Base-by-base conservation (phyloP, 2,797 vertebrate species). In the Salarias fasciatus region DNA sequence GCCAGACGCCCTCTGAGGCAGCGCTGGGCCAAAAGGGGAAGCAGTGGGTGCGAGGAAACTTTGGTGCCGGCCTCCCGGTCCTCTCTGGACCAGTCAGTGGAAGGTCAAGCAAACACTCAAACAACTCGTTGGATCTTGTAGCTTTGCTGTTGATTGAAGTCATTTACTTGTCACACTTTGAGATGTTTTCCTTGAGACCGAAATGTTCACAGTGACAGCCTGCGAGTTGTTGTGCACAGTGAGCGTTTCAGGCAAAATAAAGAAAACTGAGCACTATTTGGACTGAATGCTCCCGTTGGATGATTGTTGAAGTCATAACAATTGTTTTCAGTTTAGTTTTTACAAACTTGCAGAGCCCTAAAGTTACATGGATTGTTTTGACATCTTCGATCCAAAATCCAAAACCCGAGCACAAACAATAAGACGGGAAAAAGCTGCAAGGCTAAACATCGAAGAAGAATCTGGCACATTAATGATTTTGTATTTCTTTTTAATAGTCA, bases 61-160 rank as follows among this genome's bases (percentile, higher is more conserved):
- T 45, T 4, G 4, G 61, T 18, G 36, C 50, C 45, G 13, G 49
- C 10, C 11, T 45, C 50, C 44, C 33, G 37, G 29, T 37, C 12
- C 18, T 44, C 38, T 24, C 18, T 24, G 4, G 64, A 77, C 69
- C 72, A 64, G 38, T 29, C 14, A 68, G 56, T 51, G 10, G 43
- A 35, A 69, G 54, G 53, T 77, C 65, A 69, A 43, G 73, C 9
- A 9, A 35, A 35, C 33, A 35, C 6, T 3, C 6, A 35, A 35
- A 9, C 9, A 35, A 35, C 33, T 35, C 6, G 33, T 6, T 6
- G 9, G 4, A 1, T 6, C 33, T 6, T n/a, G n/a, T n/a, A n/a
- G n/a, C n/a, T n/a, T 53, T 45, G 54, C 72, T 37, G 42, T 38
- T 41, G 3, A 3, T 15, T 30, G 15, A 11, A 6, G 8, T 37